Base-by-base conservation (phyloP, 2,797 vertebrate species). In the Cossypha heuglini region DNA sequence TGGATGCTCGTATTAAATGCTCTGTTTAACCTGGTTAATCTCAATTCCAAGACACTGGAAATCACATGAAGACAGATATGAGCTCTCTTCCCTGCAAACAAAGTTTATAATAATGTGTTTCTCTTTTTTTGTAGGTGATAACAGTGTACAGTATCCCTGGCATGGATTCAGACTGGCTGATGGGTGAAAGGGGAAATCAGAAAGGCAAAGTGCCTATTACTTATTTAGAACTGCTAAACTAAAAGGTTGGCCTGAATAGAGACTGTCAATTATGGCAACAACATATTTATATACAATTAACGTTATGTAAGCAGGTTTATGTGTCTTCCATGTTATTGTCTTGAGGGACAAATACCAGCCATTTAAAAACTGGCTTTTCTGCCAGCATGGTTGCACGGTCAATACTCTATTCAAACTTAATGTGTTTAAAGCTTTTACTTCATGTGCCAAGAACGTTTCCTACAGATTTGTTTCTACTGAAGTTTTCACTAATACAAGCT, bases 191-290 rank as follows among this genome's bases (percentile, higher is more conserved):
- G 80, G 99, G 99, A 95, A 99, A 88, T 97, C 99, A 99, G 98
- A 99, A 98, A 96, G 99, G 99, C 97, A 99, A 99, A 98, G 99
- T 99, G 96, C 99, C 99, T 77, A 99, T 99, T 98, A 99, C 99
- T 94, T 99, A 99, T 97, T 98, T 99, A 98, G 99, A 99, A 98
- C 98, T 99, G 94, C 98, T 99, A 78, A 99, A 99, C 98, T 99
- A 98, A 98, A 85, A 71, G 90, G 90, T 93, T 96, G 96, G 93
- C 69, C 90, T 92, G 37, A 97, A 86, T 96, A 97, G 97, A 97
- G 96, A 96, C 96, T 97, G 93, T 96, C 93, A 91, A 94, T 97
- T 95, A 93, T 93, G 93, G 90, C 55, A 92, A 95, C 96, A 93
- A 82, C 94, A 19, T 98, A 98, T 98, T 98, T 98, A 98, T 98